phyloP scores from a whole-genome alignment of 1,140 invertebrate genomes.

The Batillaria attramentaria region DNA sequence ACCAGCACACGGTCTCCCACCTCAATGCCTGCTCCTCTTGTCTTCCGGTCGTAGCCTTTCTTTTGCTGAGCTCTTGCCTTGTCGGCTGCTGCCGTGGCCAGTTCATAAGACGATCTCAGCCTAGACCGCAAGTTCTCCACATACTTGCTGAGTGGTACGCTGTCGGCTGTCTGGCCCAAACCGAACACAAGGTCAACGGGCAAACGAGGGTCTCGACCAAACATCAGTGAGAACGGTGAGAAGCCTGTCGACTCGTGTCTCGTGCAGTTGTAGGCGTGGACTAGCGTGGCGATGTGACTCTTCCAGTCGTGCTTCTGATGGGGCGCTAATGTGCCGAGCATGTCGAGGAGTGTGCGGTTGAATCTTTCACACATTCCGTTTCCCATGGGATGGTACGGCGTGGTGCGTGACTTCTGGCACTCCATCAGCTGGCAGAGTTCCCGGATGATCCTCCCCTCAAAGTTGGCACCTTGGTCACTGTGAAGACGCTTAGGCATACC shows the following conservation, averaged over 20 bases:
- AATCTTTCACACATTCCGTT: slow-evolving; percentile 48
- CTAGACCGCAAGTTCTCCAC: too few relatives aligned
- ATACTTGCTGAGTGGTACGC: too few relatives aligned
- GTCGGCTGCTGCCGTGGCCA: too few relatives aligned
- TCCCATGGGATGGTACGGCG: slow-evolving; percentile 46
- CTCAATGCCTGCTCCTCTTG: too few relatives aligned
- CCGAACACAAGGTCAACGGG: background rate
- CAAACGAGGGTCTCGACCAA: slow-evolving; percentile 18
- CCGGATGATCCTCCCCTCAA: slow-evolving; percentile 28
- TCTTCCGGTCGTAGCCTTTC: too few relatives aligned
- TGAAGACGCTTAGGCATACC: slow-evolving; percentile 34
- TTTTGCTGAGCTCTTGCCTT: too few relatives aligned
- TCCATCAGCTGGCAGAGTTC: slow-evolving; percentile 4
- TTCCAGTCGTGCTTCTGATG: slow-evolving; percentile 39
- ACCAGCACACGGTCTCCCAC: too few relatives aligned
- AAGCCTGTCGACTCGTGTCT: slow-evolving; percentile 37
- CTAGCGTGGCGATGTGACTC: slow-evolving; percentile 31
- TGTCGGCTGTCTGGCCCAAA: too few relatives aligned
- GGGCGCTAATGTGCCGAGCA: slow-evolving; percentile 36
- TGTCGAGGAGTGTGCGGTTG: slow-evolving; percentile 46
- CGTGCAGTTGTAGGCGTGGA: slow-evolving; percentile 37
- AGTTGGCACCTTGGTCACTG: slow-evolving; percentile 39
- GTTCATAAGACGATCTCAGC: too few relatives aligned
- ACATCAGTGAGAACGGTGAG: slow-evolving; percentile 36
- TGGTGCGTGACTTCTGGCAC: slow-evolving; percentile 10